phyloP scores from a whole-genome alignment of 2,113 vertebrate genomes.

The Tursiops truncatus region DNA sequence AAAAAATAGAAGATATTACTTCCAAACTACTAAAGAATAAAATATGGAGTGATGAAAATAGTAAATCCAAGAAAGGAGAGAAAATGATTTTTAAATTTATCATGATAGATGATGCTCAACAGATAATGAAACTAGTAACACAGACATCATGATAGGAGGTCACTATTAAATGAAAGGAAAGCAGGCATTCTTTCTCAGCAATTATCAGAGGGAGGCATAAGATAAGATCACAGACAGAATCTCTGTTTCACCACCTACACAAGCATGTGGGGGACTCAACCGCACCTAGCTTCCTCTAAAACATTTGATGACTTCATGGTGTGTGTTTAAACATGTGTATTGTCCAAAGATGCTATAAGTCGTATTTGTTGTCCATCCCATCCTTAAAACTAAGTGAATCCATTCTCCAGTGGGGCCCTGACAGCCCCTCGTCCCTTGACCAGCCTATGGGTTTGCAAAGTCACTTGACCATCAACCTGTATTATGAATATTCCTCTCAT shows the following conservation, averaged over 20 bases:
- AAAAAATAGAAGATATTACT: too few species aligned
- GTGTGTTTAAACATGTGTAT: not conserved
- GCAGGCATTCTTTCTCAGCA: too few species aligned
- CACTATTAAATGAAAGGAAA: not conserved
- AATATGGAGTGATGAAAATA: too few species aligned
- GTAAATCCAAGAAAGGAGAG: not conserved
- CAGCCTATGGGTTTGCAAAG: not conserved
- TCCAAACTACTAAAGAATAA: too few species aligned
- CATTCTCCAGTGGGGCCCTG: not conserved
- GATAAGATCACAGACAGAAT: not conserved
- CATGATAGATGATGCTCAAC: not conserved
- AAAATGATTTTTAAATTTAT: not conserved
- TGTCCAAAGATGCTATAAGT: not conserved
- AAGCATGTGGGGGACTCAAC: not conserved
- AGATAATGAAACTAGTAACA: not conserved
- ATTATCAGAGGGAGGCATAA: not conserved
- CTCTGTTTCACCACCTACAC: not conserved
- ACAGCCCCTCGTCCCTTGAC: not conserved
- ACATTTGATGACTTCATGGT: not conserved
- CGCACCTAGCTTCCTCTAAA: not conserved
- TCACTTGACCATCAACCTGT: not conserved
- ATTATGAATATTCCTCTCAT: not conserved
- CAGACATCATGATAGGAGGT: not conserved
- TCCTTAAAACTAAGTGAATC: not conserved
- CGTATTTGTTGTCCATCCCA: too few species aligned